Percentiles rank a stretch among this genome's conserved stretches.
Conservation (phyloP, 2,797 vertebrate species). For the Serranus cabrilla region DNA sequence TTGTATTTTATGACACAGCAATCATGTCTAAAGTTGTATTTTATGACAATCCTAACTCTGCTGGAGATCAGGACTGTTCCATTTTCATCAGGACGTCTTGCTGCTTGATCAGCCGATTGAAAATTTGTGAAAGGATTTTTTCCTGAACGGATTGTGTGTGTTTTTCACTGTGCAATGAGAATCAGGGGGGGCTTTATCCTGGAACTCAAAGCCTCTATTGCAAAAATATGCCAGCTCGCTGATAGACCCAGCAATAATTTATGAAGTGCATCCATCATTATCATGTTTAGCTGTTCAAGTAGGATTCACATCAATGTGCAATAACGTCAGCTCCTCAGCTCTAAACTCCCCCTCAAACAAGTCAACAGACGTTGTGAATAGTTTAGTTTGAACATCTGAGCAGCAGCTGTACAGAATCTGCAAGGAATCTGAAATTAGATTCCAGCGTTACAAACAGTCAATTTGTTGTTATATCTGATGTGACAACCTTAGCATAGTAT, state of each 20-base stretch:
- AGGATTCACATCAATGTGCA: not conserved
- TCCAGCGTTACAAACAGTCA: not conserved
- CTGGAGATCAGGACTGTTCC: constrained; percentile 17
- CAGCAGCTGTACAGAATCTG: not conserved
- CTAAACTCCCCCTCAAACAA: not conserved
- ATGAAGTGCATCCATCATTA: not conserved
- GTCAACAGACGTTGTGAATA: not conserved
- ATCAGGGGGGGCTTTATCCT: not conserved
- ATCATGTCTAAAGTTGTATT: constrained; percentile 11
- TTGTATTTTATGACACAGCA: constrained; percentile 6
- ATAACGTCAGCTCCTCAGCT: not conserved
- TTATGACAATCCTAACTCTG: constrained; percentile 21
- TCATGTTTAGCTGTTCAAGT: not conserved
- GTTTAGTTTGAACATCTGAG: constrained; percentile 8
- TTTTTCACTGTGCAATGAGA: not conserved
- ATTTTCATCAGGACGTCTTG: constrained; percentile 37
- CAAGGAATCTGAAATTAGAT: constrained; percentile 7
- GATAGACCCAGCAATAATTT: constrained; percentile 5
- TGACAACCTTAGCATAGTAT: not conserved
- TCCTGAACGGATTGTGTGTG: not conserved
- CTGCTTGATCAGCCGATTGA: constrained; percentile 7
- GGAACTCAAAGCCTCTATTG: not conserved
- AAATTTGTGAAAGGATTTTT: not conserved
- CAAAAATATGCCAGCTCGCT: not conserved
- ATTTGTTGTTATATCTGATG: not conserved